Base-by-base conservation (phyloP, 2,113 vertebrate species). In the Pithys albifrons region DNA sequence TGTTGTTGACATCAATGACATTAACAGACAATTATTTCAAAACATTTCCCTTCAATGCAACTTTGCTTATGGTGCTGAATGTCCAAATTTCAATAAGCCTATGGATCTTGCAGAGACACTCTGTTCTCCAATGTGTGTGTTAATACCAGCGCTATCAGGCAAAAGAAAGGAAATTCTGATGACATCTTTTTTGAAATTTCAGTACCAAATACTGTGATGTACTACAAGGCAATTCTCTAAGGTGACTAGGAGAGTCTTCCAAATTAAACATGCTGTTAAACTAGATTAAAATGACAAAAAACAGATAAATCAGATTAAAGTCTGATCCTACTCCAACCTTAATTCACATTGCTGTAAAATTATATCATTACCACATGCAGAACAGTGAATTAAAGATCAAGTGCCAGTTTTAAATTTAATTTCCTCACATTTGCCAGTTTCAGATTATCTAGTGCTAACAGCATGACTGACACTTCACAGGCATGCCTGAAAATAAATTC, bases 291-390 rank as follows among this genome's bases (percentile, higher is more conserved):
- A 78, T 95, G 91, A 95, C 89, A 95, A 95, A 94, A 96, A 85
- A 0, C 92, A 96, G 96, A 89, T 85, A 93, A 94, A 0, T 90
- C 91, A 94, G 71, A 96, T 96, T 96, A 94, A 95, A 96, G 80
- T 70, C 58, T 95, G 84, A 96, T 96, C 46, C 87, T 95, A 79
- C 86, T 94, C 89, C 94, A 96, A 88, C 59, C 51, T 96, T 95
- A 94, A 91, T 96, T 96, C 91, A 89, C 43, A 94, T 39, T 91
- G 94, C 94, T 93, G 93, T 94, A 93, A 96, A 95, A 96, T 95
- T 87, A 88, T 85, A 93, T 91, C 59, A 95, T 96, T 94, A 95
- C 81, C 89, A 82, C 80, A 86, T 91, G 83, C 93, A 94, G 85
- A 92, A 86, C 69, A 95, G 89, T 84, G 72, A 96, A 93, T 89